These are phyloP conservation scores for Marronus borbonicus DNA, from an alignment of 2,888 invertebrate genomes.

Conservation along the genomic window DNA sequence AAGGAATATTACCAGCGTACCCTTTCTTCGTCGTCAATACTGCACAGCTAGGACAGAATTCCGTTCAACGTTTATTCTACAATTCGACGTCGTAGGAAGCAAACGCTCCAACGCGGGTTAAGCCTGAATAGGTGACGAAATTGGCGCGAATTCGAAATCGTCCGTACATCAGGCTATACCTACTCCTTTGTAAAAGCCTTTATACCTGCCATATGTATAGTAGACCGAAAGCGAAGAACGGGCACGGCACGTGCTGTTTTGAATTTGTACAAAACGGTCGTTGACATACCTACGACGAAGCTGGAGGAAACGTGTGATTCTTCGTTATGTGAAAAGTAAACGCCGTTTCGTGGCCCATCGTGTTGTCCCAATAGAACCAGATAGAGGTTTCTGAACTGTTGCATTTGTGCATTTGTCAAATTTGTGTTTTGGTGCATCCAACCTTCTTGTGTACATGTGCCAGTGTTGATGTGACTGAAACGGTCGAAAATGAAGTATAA, in stretches of 20 bases:
- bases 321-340: slow-evolving; percentile 3
- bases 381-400: slow-evolving; percentile 22
- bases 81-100: slow-evolving; percentile 57
- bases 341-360: slow-evolving; percentile 6
- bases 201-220: background rate
- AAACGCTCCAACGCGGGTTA: slow-evolving; percentile 14
- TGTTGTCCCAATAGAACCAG: slow-evolving; percentile 11
- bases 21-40: slow-evolving; percentile 14
- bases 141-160: slow-evolving; percentile 36
- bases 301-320: slow-evolving; percentile 20
- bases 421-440: slow-evolving; percentile 16
- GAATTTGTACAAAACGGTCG: slow-evolving; percentile 47
- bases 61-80: slow-evolving; percentile 62
- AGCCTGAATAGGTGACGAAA: slow-evolving; percentile 17
- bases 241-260: slow-evolving; percentile 40
- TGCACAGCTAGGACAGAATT: slow-evolving; percentile 61
- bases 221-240: background rate
- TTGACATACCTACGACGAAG: slow-evolving; percentile 37
- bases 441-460: slow-evolving; percentile 14
- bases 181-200: background rate
- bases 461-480: slow-evolving; percentile 29
- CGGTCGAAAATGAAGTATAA: slow-evolving; percentile 74
- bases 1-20: background rate
- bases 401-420: slow-evolving; percentile 1
- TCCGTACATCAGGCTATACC: background rate